Conservation (phyloP, 1,140 invertebrate species). For the Pogonus chalceus region DNA sequence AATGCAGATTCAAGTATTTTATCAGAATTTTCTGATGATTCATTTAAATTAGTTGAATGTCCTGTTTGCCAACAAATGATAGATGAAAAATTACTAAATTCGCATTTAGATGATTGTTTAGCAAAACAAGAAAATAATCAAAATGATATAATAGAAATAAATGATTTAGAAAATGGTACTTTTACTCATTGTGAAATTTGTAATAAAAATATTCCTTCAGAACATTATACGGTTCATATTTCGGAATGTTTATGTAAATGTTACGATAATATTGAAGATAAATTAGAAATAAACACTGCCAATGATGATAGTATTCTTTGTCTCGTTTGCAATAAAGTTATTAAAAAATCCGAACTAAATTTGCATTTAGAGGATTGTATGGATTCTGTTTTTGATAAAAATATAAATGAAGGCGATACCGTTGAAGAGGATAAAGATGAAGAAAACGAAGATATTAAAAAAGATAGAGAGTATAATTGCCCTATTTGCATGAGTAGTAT, state of each 20-base stretch:
- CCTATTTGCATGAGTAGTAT: slow-evolving; percentile 27
- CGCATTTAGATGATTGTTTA: slow-evolving; percentile 52
- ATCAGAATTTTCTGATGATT: slow-evolving; percentile 4
- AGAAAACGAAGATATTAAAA: slow-evolving; percentile 7
- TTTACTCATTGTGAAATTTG: slow-evolving; percentile 29
- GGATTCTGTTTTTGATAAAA: slow-evolving; percentile 31
- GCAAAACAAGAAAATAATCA: background rate
- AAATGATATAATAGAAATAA: slow-evolving; percentile 7
- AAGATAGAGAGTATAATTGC: slow-evolving; percentile 20
- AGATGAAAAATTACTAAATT: slow-evolving; percentile 35
- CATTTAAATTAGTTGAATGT: slow-evolving; percentile 34
- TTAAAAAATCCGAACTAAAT: slow-evolving; percentile 39
- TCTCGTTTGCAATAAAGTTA: slow-evolving; percentile 47
- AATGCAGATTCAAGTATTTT: slow-evolving; percentile 13
- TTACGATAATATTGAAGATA: slow-evolving; percentile 17
- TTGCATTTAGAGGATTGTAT: slow-evolving; percentile 55
- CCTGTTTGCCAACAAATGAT: slow-evolving; percentile 49
- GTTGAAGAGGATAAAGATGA: slow-evolving; percentile 20
- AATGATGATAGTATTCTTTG: slow-evolving; percentile 34
- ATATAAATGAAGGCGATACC: slow-evolving; percentile 19
- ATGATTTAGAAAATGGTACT: slow-evolving; percentile 15
- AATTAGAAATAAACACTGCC: slow-evolving; percentile 13
- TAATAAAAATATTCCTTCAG: slow-evolving; percentile 24
- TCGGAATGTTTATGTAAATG: slow-evolving; percentile 31
- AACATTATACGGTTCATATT: slow-evolving; percentile 35